Conservation (phyloP, 2,113 vertebrate genomes). For the Mirza zaza region DNA sequence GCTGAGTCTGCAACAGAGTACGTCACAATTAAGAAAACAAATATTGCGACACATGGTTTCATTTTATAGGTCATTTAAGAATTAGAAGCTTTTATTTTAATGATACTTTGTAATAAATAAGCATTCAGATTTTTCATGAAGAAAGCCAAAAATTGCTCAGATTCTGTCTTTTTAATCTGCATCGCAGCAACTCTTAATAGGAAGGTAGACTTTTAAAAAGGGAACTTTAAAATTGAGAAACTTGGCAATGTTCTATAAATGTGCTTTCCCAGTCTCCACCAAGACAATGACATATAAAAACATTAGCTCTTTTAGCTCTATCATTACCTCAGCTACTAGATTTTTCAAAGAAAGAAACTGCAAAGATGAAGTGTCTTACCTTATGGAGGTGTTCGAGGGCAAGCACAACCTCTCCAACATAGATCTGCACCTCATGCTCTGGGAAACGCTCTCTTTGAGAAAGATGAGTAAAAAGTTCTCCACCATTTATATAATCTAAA, state of each 20-base stretch:
- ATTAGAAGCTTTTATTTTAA: not conserved
- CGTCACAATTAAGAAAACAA: not conserved
- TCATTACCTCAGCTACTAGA: not conserved
- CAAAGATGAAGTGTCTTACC: constrained; percentile 83
- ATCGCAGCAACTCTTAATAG: not conserved
- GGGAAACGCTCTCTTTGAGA: constrained; percentile 97
- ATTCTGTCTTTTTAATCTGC: not conserved
- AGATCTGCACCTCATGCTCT: constrained; percentile 94
- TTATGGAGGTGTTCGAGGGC: constrained; percentile 97
- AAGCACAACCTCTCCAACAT: constrained; percentile 95
- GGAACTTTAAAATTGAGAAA: not conserved
- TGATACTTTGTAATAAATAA: not conserved
- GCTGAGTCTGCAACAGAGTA: not conserved
- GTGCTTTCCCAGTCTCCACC: not conserved
- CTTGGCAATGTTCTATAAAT: rapidly evolving
- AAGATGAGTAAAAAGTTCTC: constrained; percentile 98
- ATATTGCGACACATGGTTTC: not conserved
- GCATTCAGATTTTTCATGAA: not conserved
- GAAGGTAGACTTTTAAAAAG: not conserved
- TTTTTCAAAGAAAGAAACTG: not conserved
- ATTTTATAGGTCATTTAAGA: not conserved
- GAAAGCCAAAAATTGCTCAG: not conserved
- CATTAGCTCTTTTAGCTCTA: not conserved
- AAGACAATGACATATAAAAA: not conserved
- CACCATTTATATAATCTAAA: constrained; percentile 98